These are phyloP conservation scores for Mimachlamys varia DNA, from an alignment of 2,888 invertebrate genomes.

Conservation along the genomic window DNA sequence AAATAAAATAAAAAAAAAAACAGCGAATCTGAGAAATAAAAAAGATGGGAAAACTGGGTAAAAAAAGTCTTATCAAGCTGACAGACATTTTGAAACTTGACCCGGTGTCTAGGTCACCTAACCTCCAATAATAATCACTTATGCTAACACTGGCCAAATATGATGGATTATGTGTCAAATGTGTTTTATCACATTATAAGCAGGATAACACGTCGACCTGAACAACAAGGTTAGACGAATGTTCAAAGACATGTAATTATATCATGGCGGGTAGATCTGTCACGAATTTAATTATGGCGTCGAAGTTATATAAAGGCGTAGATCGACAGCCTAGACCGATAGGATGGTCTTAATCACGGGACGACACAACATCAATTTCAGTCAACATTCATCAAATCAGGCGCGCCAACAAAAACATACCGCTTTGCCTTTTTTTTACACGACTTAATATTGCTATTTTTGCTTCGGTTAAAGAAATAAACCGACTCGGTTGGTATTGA, in stretches of 20 bases:
- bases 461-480: neutral
- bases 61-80: neutral
- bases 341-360: neutral
- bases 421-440: neutral
- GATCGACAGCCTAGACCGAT: neutral
- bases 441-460: neutral
- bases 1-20: no score
- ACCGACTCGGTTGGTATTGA: neutral
- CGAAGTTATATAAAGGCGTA: neutral
- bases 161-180: constrained; percentile 2
- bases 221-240: neutral
- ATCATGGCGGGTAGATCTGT: constrained; percentile 9
- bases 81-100: neutral
- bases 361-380: constrained; percentile 15
- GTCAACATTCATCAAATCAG: constrained; percentile 24
- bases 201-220: neutral
- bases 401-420: neutral
- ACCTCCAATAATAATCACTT: neutral
- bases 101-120: neutral
- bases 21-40: no score
- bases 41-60: no score
- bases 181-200: neutral
- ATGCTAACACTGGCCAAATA: neutral
- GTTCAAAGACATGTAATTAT: constrained; percentile 22
- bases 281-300: constrained; percentile 23